Evolutionary conservation across 2,797 vertebrate species (phyloP), one percentile per base, ranked within the genome.

Genomic region (Gymnoscopelus braueri): DNA sequence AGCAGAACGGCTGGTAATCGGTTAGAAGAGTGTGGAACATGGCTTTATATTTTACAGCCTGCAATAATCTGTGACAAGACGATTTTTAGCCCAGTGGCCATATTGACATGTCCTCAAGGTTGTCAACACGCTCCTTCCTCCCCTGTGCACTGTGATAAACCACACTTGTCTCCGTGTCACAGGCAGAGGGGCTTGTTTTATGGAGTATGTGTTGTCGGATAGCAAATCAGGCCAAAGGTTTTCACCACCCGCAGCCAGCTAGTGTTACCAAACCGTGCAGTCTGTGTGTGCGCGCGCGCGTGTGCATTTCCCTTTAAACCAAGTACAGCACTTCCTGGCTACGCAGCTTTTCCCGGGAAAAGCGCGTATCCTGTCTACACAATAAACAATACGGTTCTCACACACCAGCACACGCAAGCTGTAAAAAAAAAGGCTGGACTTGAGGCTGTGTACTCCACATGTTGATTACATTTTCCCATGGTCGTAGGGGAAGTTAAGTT

Each of bases 341-440:
- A 57, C 69, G 68, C 85, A 44, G 9, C 83, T 92, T 92, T 94
- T 93, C 92, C 93, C 89, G 88, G 93, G 91, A 93, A 94, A 94
- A 90, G 68, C 11, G 84, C 82, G 88, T 90, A 90, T 94, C 94
- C 94, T 93, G 94, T 90, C 84, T 66, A 73, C 78, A 89, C 87
- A 88, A 88, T 91, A 93, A 94, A 94, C 93, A 93, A 93, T 94
- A 78, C 83, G 57, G 87, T 94, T 94, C 92, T 93, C 94, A 94
- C 93, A 92, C 87, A 80, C 60, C 72, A 47, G 67, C 67, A 84
- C 89, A 91, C 84, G 82, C 87, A 75, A 88, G 67, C 72, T 26
- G 24, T 74, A 73, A 80, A 44, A 19, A 44, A 19, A 44, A 44
- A 53, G 77, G 58, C 57, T 74, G 75, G 55, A 78, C 66, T 53